Conservation (phyloP, 2,113 vertebrate genomes). For the Aphelocoma coerulescens region DNA sequence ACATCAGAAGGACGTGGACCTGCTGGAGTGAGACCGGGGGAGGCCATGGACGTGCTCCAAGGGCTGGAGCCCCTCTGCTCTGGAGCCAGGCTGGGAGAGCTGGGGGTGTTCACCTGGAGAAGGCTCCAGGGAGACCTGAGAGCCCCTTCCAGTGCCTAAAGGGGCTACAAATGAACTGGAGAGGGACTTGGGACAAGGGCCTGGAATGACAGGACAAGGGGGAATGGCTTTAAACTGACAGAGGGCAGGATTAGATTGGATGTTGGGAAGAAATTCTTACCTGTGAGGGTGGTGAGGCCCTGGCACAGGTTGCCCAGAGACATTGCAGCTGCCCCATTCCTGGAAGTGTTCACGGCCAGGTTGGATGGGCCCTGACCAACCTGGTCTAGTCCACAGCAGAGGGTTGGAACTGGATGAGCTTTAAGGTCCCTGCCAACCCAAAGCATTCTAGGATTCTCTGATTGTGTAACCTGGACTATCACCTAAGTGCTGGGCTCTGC, state of each 20-base stretch:
- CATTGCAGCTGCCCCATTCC: neutral
- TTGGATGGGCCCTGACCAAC: neutral
- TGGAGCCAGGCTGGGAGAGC: neutral
- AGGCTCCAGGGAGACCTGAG: neutral
- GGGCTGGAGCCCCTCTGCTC: neutral
- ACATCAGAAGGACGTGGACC: fast-evolving
- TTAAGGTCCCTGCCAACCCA: neutral
- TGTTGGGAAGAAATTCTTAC: neutral
- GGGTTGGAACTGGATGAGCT: neutral
- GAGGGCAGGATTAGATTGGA: neutral
- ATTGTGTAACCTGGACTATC: neutral
- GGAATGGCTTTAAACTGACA: neutral
- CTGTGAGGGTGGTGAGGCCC: neutral
- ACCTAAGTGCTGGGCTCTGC: neutral
- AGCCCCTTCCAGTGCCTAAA: neutral
- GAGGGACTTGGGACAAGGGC: neutral
- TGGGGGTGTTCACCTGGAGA: neutral
- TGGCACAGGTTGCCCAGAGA: neutral
- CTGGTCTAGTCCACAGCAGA: neutral
- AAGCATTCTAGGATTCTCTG: neutral
- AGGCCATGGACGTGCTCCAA: fast-evolving
- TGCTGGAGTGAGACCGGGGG: neutral
- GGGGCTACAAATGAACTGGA: neutral
- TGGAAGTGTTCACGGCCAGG: neutral
- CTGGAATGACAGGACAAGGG: neutral